A percentile compares a stretch with the other conserved stretches of the same genome.
phyloP scores from a whole-genome alignment of 2,113 vertebrate species.

The Corythaeola cristata region DNA sequence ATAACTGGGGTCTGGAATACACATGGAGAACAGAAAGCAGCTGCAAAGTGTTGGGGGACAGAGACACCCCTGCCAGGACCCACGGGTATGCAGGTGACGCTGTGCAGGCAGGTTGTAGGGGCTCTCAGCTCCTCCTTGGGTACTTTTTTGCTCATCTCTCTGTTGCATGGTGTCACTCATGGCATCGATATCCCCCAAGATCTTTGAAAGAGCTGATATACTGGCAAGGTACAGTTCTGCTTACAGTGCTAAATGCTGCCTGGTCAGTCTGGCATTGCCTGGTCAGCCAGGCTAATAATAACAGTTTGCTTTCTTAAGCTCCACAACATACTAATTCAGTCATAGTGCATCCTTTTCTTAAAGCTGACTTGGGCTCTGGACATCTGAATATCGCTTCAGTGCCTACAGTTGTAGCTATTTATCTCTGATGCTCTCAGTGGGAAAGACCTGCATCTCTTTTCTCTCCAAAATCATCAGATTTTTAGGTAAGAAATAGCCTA shows the following conservation, averaged over 20 bases:
- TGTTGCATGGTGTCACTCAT: rapidly evolving
- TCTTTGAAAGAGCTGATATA: no score
- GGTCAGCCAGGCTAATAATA: neutral
- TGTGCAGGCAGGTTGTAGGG: neutral
- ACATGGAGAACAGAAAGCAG: rapidly evolving
- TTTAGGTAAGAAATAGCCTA: neutral
- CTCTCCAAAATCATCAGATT: neutral
- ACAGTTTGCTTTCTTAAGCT: neutral
- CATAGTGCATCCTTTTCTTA: neutral
- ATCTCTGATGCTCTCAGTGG: rapidly evolving
- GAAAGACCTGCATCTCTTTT: neutral
- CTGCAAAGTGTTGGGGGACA: neutral
- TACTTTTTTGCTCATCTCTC: neutral
- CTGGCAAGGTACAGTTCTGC: neutral
- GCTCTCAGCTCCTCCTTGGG: neutral
- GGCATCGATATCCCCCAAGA: no score
- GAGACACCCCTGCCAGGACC: no score
- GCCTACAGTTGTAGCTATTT: neutral
- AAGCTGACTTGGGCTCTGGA: neutral
- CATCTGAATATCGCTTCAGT: neutral
- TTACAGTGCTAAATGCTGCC: neutral
- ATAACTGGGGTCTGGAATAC: neutral
- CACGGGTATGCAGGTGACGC: rapidly evolving
- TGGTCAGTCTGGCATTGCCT: neutral
- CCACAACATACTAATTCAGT: rapidly evolving